Base-by-base conservation (phyloP, 2,888 invertebrate genomes). In the Drosophila hawaiiensis region DNA sequence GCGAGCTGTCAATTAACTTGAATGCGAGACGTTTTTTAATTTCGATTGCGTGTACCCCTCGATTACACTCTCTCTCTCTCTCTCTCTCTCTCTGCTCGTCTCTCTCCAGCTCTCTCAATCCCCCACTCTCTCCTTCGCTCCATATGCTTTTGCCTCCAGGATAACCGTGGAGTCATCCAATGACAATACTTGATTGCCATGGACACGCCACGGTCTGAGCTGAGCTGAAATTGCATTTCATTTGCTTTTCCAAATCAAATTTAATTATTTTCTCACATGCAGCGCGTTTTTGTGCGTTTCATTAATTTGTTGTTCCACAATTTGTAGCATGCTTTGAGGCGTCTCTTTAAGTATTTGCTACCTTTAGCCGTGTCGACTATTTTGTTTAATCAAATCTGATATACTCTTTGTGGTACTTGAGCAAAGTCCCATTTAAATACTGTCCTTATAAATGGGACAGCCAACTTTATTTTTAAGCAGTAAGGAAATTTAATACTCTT, bases 251-350 rank as follows among this genome's bases (percentile, higher is more conserved):
- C 61, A 82, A 87, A 84, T 85, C 83, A 91, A 87, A 87, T 89
- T 92, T 92, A 92, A 92, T 92, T 92, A 92, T 91, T 80, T 91
- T 86, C 82, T 83, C 78, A 82, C 92, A 89, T 90, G 92, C 89
- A 89, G 84, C 65, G 72, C 49, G 84, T 78, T 81, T 89, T 78
- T 83, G 82, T 74, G 89, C 78, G 83, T 78, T 71, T 2, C 54
- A 56, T 50, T 56, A 68, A 64, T 67, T 83, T 83, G 55, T 55
- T 56, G 50, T 41, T 31, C 19, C 25, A 3, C 53, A 67, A 60
- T 56, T 50, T 77, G 73, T 76, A 65, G 84, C 72, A 78, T 90
- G 89, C 89, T 90, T 85, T 90, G 68, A 64, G 85, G 90, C 78
- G 81, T 60, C 37, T 33, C 37, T 58, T 73, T 25, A 19, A 60